Conservation (phyloP, 1,140 invertebrate species). For the Triops cancriformis region DNA sequence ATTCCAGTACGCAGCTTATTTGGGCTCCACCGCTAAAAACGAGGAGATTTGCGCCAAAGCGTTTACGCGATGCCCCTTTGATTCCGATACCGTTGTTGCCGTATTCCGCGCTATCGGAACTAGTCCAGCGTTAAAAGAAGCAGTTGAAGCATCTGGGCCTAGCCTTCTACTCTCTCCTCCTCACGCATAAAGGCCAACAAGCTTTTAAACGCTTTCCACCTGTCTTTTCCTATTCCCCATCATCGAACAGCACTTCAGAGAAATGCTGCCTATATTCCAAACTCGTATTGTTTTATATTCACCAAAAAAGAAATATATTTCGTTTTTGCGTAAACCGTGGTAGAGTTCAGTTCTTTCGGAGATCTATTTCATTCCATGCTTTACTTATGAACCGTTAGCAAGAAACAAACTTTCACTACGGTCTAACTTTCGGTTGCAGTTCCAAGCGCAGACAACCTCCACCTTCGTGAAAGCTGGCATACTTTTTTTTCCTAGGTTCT, state of each 20-base stretch:
- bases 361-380: too few relatives aligned
- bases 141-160: neutral
- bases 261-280: neutral
- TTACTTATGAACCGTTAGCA: neutral
- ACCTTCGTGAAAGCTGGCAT: neutral
- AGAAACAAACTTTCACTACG: neutral
- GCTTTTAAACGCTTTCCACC: neutral
- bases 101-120: conserved; percentile 26
- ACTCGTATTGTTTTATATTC: neutral
- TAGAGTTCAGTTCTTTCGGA: too few relatives aligned
- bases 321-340: neutral
- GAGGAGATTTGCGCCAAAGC: conserved; percentile 23
- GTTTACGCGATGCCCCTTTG: conserved; percentile 25
- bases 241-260: neutral
- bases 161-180: conserved; percentile 5
- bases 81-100: conserved; percentile 22
- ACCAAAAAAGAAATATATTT: neutral
- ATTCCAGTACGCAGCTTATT: conserved; percentile 26
- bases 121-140: conserved; percentile 23
- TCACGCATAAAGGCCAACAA: neutral
- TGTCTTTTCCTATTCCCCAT: neutral
- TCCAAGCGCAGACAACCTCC: neutral
- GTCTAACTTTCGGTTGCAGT: neutral
- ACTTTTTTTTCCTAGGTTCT: neutral
- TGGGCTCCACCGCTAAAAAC: conserved; percentile 26